Evolutionary conservation across 2,888 invertebrate species (phyloP), one percentile per base, ranked within the genome.

Genomic region (Nomada goodeniana): DNA sequence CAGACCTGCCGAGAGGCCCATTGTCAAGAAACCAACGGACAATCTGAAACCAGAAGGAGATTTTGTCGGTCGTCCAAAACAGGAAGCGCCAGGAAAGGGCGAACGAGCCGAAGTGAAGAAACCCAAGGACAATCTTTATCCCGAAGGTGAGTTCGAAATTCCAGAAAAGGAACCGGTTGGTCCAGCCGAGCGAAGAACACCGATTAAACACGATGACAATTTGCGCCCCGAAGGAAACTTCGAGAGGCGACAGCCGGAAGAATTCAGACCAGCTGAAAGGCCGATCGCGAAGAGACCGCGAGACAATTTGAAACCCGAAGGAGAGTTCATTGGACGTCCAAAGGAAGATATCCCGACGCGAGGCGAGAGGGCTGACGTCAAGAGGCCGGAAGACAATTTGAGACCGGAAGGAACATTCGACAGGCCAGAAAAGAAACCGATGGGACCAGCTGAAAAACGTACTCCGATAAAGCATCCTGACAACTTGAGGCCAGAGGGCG

Each of bases 371-470:
- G 93, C 94, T 44, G 93, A 91, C 57, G 92, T 89, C 23, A 92
- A 88, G 86, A 94, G 92, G 61, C 94, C 95, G 0, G 93, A 93
- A 42, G 96, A 96, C 83, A 96, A 96, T 87, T 92, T 96, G 0
- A 93, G 91, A 76, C 95, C 95, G 88, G 88, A 92, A 85, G 92
- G 95, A 18, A 92, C 94, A 7, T 94, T 94, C 52, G 80, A 89
- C 60, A 75, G 86, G 9, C 88, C 89, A 7, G 74, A 91, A 94
- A 78, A 89, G 93, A 50, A 89, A 85, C 90, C 88, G 0, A 88
- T 87, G 44, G 78, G 76, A 2, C 80, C 86, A 7, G 57, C 23
- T 11, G 57, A 57, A 11, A 23, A 26, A 67, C 94, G 94, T 90
- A 42, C 57, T 18, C 95, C 92, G 0, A 93, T 93, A 4, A 94